phyloP scores from a whole-genome alignment of 2,113 vertebrate species.

The Amazona guildingii region DNA sequence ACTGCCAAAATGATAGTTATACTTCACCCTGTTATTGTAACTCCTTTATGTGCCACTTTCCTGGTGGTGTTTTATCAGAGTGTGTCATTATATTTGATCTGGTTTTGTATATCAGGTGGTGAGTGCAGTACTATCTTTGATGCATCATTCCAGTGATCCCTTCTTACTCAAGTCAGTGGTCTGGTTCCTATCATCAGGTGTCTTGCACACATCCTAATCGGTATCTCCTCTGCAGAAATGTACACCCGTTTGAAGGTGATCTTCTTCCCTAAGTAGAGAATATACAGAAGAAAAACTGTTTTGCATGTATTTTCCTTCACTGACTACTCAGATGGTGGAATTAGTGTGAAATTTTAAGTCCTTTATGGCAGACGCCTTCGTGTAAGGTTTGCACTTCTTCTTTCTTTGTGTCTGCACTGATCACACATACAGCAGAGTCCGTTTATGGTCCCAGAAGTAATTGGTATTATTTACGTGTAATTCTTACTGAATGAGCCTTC shows the following conservation, averaged over 20 bases:
- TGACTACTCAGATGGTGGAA: neutral
- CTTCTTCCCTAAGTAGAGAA: neutral
- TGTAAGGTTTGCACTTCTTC: neutral
- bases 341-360: neutral
- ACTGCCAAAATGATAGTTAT: neutral
- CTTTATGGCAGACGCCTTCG: neutral
- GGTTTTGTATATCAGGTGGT: neutral
- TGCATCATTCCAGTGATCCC: neutral
- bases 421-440: accelerated
- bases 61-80: neutral
- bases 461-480: neutral
- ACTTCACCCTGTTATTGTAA: neutral
- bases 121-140: neutral
- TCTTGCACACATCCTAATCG: neutral
- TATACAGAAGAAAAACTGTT: neutral
- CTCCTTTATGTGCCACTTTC: neutral
- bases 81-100: neutral
- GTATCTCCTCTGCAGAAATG: neutral
- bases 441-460: neutral
- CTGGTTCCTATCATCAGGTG: neutral
- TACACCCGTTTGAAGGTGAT: neutral
- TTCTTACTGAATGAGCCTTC: neutral
- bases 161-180: neutral
- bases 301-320: neutral
- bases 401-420: neutral